Base-by-base conservation (phyloP, 1,140 invertebrate genomes). In the Chlorops oryzae region DNA sequence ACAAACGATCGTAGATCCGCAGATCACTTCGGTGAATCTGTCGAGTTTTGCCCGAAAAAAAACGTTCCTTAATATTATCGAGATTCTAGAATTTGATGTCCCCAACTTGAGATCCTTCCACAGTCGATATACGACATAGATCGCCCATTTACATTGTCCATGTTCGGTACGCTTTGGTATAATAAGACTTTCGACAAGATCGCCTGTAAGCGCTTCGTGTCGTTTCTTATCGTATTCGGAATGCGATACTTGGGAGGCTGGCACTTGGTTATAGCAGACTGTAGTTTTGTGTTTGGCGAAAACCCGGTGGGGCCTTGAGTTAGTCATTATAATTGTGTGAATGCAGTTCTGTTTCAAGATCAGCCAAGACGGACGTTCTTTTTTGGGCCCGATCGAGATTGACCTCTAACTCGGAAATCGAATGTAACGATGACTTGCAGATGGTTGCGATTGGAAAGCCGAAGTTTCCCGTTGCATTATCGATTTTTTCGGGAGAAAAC, bases 51-150 rank as follows among this genome's bases (percentile, higher is more conserved):
- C 74, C 73, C 17, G 73, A 75, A 41, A 74, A 75, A 57, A 77
- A 73, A 21, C 71, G 63, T 44, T 77, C 75, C 21, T 68, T 61
- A 0, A 61, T 59, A 55, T 77, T 73, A 0, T 77, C 61, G 18
- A 71, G 45, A 51, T 77, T 77, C 75, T 75, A 77, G 20, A 77
- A 63, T 47, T 77, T 77, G 2, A 76, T 12, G 54, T 77, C 75
- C 10, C 73, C 75, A 34, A 77, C 75, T 51, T 75, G 73, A 0
- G 73, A 56, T 13, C 73, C 73, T 53, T 74, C 73, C 23, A 62
- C 57, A 2, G 74, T 55, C 0, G 67, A 72, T 3, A 75, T 58
- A 9, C 73, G 62, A 45, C 73, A 75, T 0, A 75, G 57, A 40
- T 75, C 73, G 5, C 65, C 73, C 24, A 51, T 28, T 27, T 61